Evolutionary conservation across 2,888 invertebrate genomes (phyloP), one percentile per base, ranked within the genome.

Genomic region (Mantis religiosa): DNA sequence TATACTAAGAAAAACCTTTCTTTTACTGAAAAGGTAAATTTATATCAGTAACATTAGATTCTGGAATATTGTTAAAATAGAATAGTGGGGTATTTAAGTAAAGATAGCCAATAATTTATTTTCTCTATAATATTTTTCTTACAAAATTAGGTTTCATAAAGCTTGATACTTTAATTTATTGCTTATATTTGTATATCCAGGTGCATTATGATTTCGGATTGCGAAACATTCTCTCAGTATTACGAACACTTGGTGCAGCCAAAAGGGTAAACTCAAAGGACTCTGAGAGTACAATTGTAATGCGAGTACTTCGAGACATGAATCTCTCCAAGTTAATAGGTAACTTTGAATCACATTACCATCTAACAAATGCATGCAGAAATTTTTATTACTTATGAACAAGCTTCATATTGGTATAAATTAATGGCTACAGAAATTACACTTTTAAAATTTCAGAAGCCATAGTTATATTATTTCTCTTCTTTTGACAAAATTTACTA

Each of bases 201-300:
- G 98, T 99, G 0, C 99, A 99, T 92, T 99, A 99, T 92, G 99
- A 99, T 94, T 99, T 99, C 92, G 99, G 99, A 34, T 94, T 99
- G 88, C 95, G 99, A 91, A 99, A 99, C 93, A 99, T 99, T 92
- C 94, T 99, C 27, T 99, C 99, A 0, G 99, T 99, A 4, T 94
- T 99, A 87, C 95, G 99, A 91, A 98, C 98, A 12, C 94, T 99
- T 27, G 99, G 99, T 12, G 98, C 98, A 0, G 96, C 98, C 0
- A 99, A 99, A 93, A 95, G 99, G 90, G 96, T 97, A 14, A 98
- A 98, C 93, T 96, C 96, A 14, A 97, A 97, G 93, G 99, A 99
- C 93, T 96, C 97, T 83, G 99, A 99, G 93, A 97, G 98, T 92
- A 98, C 98, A 25, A 99, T 98, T 91, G 99, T 99, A 25, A 99